Conservation (phyloP, 1,140 invertebrate genomes). For the Babylonia areolata region DNA sequence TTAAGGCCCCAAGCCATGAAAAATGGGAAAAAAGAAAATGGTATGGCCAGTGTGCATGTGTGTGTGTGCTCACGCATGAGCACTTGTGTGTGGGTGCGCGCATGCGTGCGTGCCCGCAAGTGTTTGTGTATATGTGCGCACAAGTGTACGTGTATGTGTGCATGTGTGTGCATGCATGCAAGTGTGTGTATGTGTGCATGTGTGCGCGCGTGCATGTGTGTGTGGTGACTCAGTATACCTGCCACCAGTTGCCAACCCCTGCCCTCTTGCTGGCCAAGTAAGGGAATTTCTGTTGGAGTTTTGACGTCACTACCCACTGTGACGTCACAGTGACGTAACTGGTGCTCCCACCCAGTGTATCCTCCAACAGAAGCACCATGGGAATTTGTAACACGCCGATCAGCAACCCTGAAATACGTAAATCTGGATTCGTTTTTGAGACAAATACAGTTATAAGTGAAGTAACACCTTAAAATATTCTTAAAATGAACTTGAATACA, state of each 20-base stretch:
- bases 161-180: neutral
- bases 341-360: conserved; percentile 61
- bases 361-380: conserved; percentile 53
- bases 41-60: neutral
- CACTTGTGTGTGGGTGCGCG: neutral
- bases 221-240: neutral
- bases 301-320: conserved; percentile 58
- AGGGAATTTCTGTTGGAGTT: conserved; percentile 55
- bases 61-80: neutral
- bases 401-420: conserved; percentile 48
- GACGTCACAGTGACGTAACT: conserved; percentile 63
- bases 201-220: neutral
- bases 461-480: too few species aligned
- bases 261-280: conserved; percentile 53
- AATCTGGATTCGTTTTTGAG: too few species aligned
- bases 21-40: too few species aligned
- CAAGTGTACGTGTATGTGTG: neutral
- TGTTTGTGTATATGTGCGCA: neutral
- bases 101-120: neutral
- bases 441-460: neutral
- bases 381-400: conserved; percentile 59
- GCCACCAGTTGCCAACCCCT: conserved; percentile 58
- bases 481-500: too few species aligned
- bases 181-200: neutral
- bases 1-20: too few species aligned